Evolutionary conservation across 2,888 invertebrate genomes (phyloP), one percentile per base, ranked within the genome.

Genomic region (Apotomis capreana): DNA sequence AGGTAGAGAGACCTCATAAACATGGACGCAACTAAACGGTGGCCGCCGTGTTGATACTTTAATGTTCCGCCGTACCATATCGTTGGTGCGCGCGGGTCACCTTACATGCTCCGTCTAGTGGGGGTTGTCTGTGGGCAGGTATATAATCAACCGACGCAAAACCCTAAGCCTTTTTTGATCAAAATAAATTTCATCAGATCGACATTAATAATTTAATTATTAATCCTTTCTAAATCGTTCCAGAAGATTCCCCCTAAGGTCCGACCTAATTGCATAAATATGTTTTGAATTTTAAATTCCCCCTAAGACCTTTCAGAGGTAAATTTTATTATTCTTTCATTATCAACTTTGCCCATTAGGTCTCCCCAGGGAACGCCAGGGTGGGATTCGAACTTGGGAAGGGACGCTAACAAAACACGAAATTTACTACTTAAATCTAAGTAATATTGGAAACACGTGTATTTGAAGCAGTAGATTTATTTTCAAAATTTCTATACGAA

Each of bases 241-340:
- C 51, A 12, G 44, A 68, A 51, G 26, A 64, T 68, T 49, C 67
- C 67, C 69, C 62, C 68, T 52, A 70, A 69, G 74, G 70, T 69
- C 68, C 61, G 58, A 62, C 73, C 69, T 75, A 76, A 76, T 76
- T 76, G 69, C 74, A 74, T 75, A 75, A 76, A 72, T 70, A 75
- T 70, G 65, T 74, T 76, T 76, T 75, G 75, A 76, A 76, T 73
- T 76, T 76, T 74, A 76, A 76, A 76, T 75, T 74, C 71, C 60
- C 61, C 36, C 58, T 74, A 74, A 74, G 71, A 60, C 75, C 73
- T 74, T 76, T 70, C 69, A 36, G 67, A 68, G 73, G 73, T 61
- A 76, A 77, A 76, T 76, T 77, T 77, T 79, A 78, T 79, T 80
- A 77, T 78, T 77, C 72, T 79, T 79, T 75, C 78, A 79, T 78